Evolutionary conservation across 2,113 vertebrate species (phyloP).

Genomic region (Pyrgilauda ruficollis): DNA sequence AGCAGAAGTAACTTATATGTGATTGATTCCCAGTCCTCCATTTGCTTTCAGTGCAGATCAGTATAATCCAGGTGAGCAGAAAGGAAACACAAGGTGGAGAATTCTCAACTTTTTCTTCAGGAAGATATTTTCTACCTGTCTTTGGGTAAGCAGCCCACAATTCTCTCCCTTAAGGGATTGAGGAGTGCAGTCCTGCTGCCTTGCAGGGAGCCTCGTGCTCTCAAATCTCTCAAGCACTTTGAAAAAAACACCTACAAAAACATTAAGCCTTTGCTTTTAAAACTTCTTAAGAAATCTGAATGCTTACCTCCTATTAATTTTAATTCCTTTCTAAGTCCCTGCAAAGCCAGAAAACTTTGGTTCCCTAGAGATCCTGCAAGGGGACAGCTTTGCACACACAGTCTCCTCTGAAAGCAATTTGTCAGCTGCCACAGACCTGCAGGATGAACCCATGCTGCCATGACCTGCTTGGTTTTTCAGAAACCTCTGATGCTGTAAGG

Average conservation of each 20-base stretch:
- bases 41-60: not conserved
- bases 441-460: rapidly evolving
- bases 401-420: not conserved
- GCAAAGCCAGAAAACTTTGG: not conserved
- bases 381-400: not conserved
- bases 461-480: not conserved
- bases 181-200: not conserved
- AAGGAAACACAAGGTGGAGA: not conserved
- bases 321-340: not conserved
- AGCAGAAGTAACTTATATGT: not conserved
- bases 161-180: not conserved
- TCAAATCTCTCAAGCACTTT: not conserved
- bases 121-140: not conserved
- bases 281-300: not conserved
- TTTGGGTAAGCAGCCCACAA: not conserved
- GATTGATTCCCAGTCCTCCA: not conserved
- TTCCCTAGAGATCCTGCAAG: not conserved
- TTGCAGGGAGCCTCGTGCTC: not conserved
- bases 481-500: not conserved
- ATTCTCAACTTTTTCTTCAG: not conserved
- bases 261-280: not conserved
- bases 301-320: not conserved
- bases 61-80: not conserved
- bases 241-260: not conserved
- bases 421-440: not conserved